Conservation (phyloP, 2,888 invertebrate species). For the Philaethria dido region DNA sequence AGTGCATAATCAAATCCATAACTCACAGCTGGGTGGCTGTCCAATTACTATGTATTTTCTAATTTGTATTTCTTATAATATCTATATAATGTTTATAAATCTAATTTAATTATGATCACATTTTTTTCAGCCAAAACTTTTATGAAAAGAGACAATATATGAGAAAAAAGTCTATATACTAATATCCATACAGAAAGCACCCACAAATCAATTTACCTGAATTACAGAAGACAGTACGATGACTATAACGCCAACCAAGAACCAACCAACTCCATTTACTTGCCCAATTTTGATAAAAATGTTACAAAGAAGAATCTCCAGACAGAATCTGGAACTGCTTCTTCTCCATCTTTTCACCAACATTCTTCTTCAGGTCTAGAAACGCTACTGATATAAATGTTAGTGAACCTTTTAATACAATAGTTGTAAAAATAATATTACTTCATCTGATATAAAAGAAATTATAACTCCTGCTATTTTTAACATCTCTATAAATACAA, state of each 20-base stretch:
- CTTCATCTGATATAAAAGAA: constrained; percentile 2
- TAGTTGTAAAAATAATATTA: neutral
- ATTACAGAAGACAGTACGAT: constrained; percentile 16
- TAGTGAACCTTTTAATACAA: neutral
- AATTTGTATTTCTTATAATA: too few species aligned
- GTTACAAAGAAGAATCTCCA: neutral
- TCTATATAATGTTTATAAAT: too few species aligned
- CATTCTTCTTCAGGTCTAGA: neutral
- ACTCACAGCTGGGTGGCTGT: too few species aligned
- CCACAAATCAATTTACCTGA: constrained; percentile 23
- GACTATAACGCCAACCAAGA: constrained; percentile 26
- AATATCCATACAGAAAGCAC: constrained; percentile 11
- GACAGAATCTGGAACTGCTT: neutral
- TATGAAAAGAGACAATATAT: neutral
- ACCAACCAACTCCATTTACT: constrained; percentile 4
- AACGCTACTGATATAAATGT: neutral
- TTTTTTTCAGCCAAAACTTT: constrained; percentile 3
- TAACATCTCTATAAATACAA: neutral
- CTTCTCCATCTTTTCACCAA: neutral
- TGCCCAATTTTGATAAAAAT: neutral
- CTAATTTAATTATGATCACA: too few species aligned
- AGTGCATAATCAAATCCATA: too few species aligned
- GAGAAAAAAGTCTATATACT: constrained; percentile 8
- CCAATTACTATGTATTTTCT: too few species aligned
- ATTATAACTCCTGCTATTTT: neutral